Conservation (phyloP, 1,140 invertebrate genomes). For the Formica selysi region DNA sequence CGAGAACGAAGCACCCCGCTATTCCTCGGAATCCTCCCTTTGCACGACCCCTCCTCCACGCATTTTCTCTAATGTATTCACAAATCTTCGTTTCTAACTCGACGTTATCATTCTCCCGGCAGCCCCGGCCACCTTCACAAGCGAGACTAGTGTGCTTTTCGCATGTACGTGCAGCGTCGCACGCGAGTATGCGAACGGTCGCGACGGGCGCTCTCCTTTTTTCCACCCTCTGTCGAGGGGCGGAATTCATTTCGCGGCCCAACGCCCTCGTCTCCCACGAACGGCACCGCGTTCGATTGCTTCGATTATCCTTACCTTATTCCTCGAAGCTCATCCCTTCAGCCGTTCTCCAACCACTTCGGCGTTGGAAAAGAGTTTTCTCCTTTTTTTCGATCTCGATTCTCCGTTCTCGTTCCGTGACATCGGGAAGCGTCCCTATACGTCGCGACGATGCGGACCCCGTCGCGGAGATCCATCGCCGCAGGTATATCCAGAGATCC, state of each 20-base stretch:
- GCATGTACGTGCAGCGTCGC: conserved; percentile 18
- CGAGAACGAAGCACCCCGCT: conserved; percentile 35
- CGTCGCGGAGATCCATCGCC: conserved; percentile 48
- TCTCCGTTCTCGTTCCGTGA: conserved; percentile 65
- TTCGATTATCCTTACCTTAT: conserved; percentile 84
- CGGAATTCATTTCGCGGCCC: conserved; percentile 84
- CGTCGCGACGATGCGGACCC: not conserved
- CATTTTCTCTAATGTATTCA: conserved; percentile 83
- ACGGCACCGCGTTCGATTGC: conserved; percentile 81
- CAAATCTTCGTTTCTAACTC: conserved; percentile 83
- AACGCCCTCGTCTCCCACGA: conserved; percentile 81
- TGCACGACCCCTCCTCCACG: conserved; percentile 37
- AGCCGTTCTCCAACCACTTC: conserved; percentile 37
- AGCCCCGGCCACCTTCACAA: conserved; percentile 67
- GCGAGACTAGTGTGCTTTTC: not conserved
- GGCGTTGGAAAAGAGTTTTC: conserved; percentile 29
- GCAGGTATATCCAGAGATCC: conserved; percentile 38
- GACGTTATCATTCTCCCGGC: conserved; percentile 82
- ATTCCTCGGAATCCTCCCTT: conserved; percentile 64
- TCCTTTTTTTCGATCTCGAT: conserved; percentile 60
- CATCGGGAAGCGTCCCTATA: conserved; percentile 51
- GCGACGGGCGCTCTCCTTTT: conserved; percentile 58
- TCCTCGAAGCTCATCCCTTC: conserved; percentile 72
- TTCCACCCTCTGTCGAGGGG: conserved; percentile 67
- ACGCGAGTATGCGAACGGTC: conserved; percentile 39